Conservation (phyloP, 2,797 vertebrate species). For the Tadarida brasiliensis region DNA sequence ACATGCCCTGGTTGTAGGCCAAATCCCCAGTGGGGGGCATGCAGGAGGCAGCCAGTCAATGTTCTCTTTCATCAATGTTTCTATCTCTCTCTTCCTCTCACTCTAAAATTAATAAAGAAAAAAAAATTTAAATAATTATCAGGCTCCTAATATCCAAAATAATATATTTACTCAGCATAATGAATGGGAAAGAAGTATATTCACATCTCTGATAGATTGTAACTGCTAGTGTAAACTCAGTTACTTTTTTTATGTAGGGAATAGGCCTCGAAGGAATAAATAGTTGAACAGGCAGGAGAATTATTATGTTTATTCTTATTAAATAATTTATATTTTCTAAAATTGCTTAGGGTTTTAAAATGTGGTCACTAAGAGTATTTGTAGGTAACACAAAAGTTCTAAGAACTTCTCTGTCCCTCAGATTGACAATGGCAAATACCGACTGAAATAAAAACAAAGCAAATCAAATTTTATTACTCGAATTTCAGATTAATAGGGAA, state of each 20-base stretch:
- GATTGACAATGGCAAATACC: background rate
- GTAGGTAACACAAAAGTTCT: background rate
- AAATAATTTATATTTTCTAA: background rate
- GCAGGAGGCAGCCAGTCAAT: no score
- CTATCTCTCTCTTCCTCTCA: no score
- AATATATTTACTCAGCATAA: background rate
- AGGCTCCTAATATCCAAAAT: background rate
- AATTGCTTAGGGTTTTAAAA: background rate
- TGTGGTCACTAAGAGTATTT: background rate
- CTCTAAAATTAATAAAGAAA: no score
- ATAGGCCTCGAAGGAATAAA: background rate
- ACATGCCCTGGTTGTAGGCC: no score
- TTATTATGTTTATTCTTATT: background rate
- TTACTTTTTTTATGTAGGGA: background rate
- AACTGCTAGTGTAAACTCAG: background rate
- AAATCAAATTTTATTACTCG: background rate
- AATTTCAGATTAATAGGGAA: background rate
- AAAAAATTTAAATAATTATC: background rate
- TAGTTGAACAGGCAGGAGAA: background rate
- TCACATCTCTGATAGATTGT: background rate
- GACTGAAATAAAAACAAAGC: background rate
- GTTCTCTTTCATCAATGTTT: no score
- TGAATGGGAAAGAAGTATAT: background rate
- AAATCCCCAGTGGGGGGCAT: no score
- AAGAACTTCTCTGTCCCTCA: background rate